A percentile compares a stretch with the other conserved stretches of the same genome.
Conservation (phyloP, 1,140 invertebrate genomes). For the Paraescarpia echinospica region DNA sequence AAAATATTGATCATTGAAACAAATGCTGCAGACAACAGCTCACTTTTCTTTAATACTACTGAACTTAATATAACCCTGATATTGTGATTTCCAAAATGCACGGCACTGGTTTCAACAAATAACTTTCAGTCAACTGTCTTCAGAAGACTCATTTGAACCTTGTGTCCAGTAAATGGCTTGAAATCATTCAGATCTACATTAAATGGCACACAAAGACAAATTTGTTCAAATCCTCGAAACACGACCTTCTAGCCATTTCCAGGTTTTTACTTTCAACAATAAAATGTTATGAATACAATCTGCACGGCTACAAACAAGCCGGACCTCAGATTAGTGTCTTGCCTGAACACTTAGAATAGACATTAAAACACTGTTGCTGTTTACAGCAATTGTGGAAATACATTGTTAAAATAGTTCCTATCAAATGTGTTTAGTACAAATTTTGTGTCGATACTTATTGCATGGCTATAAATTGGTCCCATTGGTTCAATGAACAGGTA, state of each 20-base stretch:
- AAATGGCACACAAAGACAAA: background rate
- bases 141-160: background rate
- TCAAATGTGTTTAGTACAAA: background rate
- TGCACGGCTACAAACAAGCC: background rate
- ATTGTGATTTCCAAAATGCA: background rate
- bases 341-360: background rate
- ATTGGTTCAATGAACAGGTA: background rate
- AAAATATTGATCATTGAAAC: background rate
- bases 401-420: too few relatives aligned
- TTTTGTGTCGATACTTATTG: background rate
- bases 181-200: background rate
- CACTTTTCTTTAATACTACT: background rate
- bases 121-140: background rate
- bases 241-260: background rate
- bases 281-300: background rate
- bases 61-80: background rate
- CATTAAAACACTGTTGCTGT: too few relatives aligned
- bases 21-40: background rate
- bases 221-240: background rate
- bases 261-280: background rate
- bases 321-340: background rate
- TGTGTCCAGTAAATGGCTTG: background rate
- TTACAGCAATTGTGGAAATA: too few relatives aligned
- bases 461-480: background rate
- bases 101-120: background rate